phyloP scores from a whole-genome alignment of 2,888 invertebrate genomes.

The Papilio protenor region DNA sequence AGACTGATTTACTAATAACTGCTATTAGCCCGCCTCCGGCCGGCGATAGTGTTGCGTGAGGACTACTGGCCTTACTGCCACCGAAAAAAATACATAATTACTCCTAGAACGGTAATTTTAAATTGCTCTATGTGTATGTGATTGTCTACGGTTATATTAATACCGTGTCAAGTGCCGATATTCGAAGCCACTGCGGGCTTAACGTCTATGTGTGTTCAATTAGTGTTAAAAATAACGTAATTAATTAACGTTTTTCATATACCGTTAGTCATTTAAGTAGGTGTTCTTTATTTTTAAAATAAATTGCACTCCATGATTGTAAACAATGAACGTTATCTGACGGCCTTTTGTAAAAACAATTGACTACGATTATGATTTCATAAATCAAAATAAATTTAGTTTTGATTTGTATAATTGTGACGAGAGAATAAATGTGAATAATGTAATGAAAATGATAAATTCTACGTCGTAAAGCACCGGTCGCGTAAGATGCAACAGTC shows the following conservation, averaged over 20 bases:
- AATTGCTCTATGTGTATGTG: conserved; percentile 69
- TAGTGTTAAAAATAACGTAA: conserved; percentile 21
- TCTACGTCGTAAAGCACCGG: not conserved
- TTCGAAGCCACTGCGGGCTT: conserved; percentile 52
- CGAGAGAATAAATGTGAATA: not conserved
- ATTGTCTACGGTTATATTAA: conserved; percentile 69
- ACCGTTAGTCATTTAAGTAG: conserved; percentile 24
- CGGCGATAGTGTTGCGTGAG: conserved; percentile 65
- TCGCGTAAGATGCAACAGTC: conserved; percentile 15
- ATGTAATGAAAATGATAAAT: not conserved
- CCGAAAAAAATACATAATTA: conserved; percentile 76
- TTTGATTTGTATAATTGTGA: not conserved
- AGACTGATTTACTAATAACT: conserved; percentile 77
- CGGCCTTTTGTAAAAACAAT: too few relatives aligned
- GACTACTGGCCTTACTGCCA: conserved; percentile 69
- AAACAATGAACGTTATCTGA: not conserved
- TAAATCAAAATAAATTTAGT: too few relatives aligned
- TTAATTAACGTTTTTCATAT: conserved; percentile 17
- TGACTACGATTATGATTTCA: too few relatives aligned
- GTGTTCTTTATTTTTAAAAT: not conserved
- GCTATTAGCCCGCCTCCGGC: conserved; percentile 75
- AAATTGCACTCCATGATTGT: not conserved
- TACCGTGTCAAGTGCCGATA: conserved; percentile 65
- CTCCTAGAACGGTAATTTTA: conserved; percentile 78
- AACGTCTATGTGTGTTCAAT: conserved; percentile 44